Base-by-base conservation (phyloP, 2,888 invertebrate genomes). In the Diarsia mendica region DNA sequence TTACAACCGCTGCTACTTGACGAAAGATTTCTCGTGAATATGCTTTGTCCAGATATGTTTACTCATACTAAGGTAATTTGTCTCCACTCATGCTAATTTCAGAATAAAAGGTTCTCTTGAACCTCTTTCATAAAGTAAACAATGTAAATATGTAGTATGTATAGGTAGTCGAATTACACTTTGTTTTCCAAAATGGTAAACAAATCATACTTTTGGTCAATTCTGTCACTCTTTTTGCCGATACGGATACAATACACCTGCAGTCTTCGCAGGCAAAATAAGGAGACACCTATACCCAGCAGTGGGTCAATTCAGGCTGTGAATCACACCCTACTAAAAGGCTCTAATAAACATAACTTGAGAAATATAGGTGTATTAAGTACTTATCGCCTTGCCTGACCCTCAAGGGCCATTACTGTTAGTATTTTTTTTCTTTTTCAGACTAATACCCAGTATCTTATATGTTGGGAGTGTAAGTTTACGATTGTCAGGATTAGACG, bases 401-500 rank as follows among this genome's bases (percentile, higher is more conserved):
- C 15, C 28, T 58, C 8, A 1, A 28, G 15, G 8, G 3, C 13
- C 13, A 55, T 49, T n/a, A 51, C 23, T 15, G 15, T 28, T 58
- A 23, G 55, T n/a, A 18, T 44, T n/a, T 63, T 39, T 1, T 46
- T n/a, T 33, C 0, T 18, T 48, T 76, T 63, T 63, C 28, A 77
- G 76, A 9, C 0, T 0, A 13, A 46, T 23, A 0, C 18, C 13
- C 51, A 53, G 1, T 69, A 49, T 28, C 39, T n/a, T 13, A 44
- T 76, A 23, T 76, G 76, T 28, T 76, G 77, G 77, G 77, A 76
- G 48, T 76, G 76, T 49, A 39, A 77, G 39, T 63, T 18, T 49
- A 70, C 28, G 13, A 55, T 70, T 0, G 0, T 28, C 3, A 76
- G 48, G 28, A 77, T 77, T 18, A 49, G 48, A 44, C n/a, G 18